These are phyloP conservation scores for Gasterosteus nipponicus DNA, from an alignment of 2,113 vertebrate genomes.

Conservation along the genomic window DNA sequence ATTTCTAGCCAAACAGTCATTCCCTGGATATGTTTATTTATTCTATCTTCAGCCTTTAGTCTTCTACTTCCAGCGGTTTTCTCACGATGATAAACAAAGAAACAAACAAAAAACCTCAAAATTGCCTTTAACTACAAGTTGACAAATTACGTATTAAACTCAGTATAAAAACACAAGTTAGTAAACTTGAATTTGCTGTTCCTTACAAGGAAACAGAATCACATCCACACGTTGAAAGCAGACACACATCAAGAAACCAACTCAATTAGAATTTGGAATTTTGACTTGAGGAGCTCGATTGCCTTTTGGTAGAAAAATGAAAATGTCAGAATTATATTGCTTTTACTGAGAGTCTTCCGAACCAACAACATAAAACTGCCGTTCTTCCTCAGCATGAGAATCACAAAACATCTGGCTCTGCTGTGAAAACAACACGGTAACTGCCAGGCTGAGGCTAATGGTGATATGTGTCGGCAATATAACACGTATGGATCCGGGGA, in stretches of 20 bases:
- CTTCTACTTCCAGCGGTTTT: not conserved
- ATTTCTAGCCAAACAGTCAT: not conserved
- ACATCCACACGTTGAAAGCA: conserved; percentile 5
- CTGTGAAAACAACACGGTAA: conserved; percentile 11
- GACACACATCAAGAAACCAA: conserved; percentile 2
- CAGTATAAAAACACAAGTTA: not conserved
- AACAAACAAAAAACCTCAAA: not conserved
- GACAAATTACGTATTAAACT: not conserved
- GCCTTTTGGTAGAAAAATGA: conserved; percentile 8
- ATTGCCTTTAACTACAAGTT: not conserved
- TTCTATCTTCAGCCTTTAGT: not conserved
- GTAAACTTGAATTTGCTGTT: not conserved
- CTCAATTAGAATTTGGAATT: conserved; percentile 18
- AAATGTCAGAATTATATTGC: conserved; percentile 12
- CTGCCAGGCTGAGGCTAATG: conserved; percentile 31
- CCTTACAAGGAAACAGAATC: not conserved
- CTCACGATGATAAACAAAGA: not conserved
- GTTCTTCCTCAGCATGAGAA: conserved; percentile 3
- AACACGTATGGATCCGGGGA: conserved; percentile 36
- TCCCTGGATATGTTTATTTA: not conserved
- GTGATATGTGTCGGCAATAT: conserved; percentile 44
- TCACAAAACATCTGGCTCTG: conserved; percentile 13
- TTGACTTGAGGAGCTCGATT: not conserved
- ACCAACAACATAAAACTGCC: not conserved
- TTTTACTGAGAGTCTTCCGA: conserved; percentile 12